Percentiles rank a stretch among this genome's conserved stretches.
These are phyloP conservation scores for Platysteira castanea DNA, from an alignment of 2,113 vertebrate species.

Conservation along the genomic window DNA sequence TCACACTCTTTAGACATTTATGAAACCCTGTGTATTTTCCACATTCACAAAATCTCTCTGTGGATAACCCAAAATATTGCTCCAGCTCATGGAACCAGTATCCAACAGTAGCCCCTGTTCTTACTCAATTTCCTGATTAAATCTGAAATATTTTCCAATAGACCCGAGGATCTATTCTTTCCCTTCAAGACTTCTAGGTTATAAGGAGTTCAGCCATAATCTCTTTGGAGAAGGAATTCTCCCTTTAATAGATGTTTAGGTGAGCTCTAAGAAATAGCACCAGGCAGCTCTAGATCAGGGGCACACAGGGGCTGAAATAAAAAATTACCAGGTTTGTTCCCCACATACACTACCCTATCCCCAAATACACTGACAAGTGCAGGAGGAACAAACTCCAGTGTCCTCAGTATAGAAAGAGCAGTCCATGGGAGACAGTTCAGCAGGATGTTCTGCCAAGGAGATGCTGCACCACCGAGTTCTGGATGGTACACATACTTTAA, in stretches of 20 bases:
- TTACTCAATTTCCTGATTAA: neutral
- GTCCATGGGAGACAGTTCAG: neutral
- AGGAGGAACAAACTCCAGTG: neutral
- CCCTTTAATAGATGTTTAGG: neutral
- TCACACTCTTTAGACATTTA: neutral
- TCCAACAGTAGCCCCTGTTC: neutral
- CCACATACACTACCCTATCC: neutral
- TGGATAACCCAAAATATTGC: neutral
- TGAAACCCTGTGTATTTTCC: neutral
- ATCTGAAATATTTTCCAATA: neutral
- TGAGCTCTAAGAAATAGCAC: neutral
- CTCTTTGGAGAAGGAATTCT: neutral
- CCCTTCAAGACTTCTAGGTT: neutral
- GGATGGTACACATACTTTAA: neutral
- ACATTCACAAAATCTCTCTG: neutral
- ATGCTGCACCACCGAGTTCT: neutral
- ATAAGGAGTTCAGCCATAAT: neutral
- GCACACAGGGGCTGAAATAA: neutral
- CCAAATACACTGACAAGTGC: neutral
- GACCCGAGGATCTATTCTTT: neutral
- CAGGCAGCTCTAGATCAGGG: neutral
- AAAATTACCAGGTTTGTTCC: neutral
- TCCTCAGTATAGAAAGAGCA: neutral
- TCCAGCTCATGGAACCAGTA: neutral
- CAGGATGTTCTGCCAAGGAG: neutral